Evolutionary conservation across 2,113 vertebrate genomes (phyloP), one percentile per base, ranked within the genome.

Genomic region (Pontoporia blainvillei): DNA sequence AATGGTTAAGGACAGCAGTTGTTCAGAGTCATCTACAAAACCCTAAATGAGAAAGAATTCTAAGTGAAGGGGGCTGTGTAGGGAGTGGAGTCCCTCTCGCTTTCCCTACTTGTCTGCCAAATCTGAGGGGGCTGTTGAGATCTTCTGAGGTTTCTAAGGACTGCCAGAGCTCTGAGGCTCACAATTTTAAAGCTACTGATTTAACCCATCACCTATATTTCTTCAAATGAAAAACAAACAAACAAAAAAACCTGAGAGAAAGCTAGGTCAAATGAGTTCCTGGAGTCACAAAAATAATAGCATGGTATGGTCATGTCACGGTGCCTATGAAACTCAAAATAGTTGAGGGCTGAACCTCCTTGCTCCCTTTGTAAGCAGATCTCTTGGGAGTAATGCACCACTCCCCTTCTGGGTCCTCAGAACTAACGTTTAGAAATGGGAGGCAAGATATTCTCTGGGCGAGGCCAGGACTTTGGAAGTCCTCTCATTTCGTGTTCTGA

Each of bases 401-500:
- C 13, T 83, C 46, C 83, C 27, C n/a, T 57, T 86, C 36, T 27
- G 25, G 21, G 34, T 89, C 36, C n/a, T 91, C n/a, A n/a, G 76
- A 46, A 62, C 46, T 25, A 85, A 84, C 27, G 44, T 83, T 95
- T 67, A 62, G 54, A 90, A 87, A 41, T 31, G 49, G 57, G 36
- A 90, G 85, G 66, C 15, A 95, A 61, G 31, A 71, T 85, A n/a
- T 69, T 87, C 61, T 79, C 34, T 3, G 46, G 71, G 86, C 39
- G 86, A 91, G 41, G 52, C 34, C 46, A 2, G 78, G 66, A 83
- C 67, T 61, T 89, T 0, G 0, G 61, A 73, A 96, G 72, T 87
- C 91, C 61, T 96, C 64, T 62, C 59, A 5, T 76, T 98, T 95
- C 96, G 0, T 95, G 96, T 95, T 96, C 91, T 87, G 69, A 97